Evolutionary conservation across 2,797 vertebrate genomes (phyloP).

Genomic region (Diplodus sargus): DNA sequence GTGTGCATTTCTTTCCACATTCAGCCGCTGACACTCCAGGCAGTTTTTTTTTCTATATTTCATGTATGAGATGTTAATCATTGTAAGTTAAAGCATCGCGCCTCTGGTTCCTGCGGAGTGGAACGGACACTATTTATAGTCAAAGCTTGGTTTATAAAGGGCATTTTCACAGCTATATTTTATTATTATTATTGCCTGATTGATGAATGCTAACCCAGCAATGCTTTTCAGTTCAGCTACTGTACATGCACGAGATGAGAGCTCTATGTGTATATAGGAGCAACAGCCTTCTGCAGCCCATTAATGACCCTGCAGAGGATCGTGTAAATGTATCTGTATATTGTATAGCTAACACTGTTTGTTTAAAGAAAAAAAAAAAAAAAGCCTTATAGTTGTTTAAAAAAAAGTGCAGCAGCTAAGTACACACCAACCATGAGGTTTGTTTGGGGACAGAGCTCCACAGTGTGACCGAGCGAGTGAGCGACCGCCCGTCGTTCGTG

Average conservation of each 20-base stretch:
- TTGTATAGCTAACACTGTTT: conserved; percentile 89
- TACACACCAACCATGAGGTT: conserved; percentile 84
- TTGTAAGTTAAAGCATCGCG: conserved; percentile 59
- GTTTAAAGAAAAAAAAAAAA: conserved; percentile 66
- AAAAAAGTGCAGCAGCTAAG: conserved; percentile 81
- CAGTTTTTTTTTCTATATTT: conserved; percentile 63
- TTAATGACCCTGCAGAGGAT: conserved; percentile 71
- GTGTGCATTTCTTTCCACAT: conserved; percentile 54
- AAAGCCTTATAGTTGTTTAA: conserved; percentile 87
- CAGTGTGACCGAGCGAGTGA: conserved; percentile 42
- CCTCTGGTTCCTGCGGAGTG: conserved; percentile 37
- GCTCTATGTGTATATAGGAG: conserved; percentile 81
- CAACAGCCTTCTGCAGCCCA: conserved; percentile 70
- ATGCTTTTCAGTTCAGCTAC: conserved; percentile 75
- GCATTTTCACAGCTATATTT: conserved; percentile 81
- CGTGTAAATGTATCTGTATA: conserved; percentile 82
- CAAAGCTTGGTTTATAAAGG: conserved; percentile 79
- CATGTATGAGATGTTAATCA: conserved; percentile 61
- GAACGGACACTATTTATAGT: conserved; percentile 78
- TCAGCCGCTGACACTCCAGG: conserved; percentile 44
- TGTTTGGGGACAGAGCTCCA: conserved; percentile 81
- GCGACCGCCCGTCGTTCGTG: conserved; percentile 21
- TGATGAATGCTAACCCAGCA: conserved; percentile 76
- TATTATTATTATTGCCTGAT: conserved; percentile 77
- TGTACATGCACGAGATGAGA: conserved; percentile 74